Evolutionary conservation across 1,140 invertebrate species (phyloP).

Genomic region (Heterodera schachtii): DNA sequence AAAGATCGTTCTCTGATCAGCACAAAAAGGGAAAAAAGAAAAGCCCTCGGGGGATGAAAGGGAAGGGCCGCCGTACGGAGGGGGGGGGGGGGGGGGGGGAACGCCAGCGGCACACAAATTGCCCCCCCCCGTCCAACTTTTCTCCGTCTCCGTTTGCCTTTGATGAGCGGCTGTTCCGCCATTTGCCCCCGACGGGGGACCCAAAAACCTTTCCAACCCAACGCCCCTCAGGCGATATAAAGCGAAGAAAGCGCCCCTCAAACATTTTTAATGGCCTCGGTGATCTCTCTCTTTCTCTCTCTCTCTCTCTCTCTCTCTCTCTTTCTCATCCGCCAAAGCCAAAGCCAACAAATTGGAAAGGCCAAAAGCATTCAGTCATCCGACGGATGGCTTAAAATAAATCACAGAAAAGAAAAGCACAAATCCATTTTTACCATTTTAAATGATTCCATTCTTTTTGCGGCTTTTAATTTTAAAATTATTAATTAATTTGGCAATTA

Average conservation of each 20-base stretch:
- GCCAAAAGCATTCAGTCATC: no score
- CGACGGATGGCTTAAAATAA: no score
- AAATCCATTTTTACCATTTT: no score
- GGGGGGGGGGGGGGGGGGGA: not conserved
- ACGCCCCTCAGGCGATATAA: not conserved
- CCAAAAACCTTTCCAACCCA: not conserved
- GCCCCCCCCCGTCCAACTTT: not conserved
- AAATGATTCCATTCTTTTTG: no score
- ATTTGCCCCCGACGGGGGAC: not conserved
- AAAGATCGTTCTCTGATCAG: not conserved
- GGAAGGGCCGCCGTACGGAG: not conserved
- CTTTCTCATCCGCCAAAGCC: not conserved
- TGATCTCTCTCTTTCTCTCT: not conserved
- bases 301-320: no score
- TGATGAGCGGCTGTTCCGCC: not conserved
- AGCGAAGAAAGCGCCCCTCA: not conserved
- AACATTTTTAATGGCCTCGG: not conserved
- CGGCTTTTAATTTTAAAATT: no score
- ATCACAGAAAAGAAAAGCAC: no score
- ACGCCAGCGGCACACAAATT: not conserved
- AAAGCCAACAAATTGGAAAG: not conserved
- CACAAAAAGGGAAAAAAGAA: not conserved
- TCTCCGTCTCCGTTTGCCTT: not conserved
- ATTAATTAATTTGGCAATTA: no score
- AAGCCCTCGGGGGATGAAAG: not conserved